Evolutionary conservation across 2,888 invertebrate genomes (phyloP).

Genomic region (Diarsia brunnea): DNA sequence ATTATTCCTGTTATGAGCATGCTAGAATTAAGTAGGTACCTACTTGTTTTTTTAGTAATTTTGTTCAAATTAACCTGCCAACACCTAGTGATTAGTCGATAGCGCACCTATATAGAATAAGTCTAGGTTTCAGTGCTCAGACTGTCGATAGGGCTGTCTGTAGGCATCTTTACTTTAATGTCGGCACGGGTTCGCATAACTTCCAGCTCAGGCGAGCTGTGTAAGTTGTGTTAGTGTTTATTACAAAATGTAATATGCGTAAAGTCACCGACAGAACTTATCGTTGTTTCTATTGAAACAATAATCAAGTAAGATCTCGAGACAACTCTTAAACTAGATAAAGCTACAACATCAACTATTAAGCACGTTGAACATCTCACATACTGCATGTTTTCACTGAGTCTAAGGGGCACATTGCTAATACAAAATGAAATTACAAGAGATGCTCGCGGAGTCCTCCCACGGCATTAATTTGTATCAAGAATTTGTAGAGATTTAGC

Average conservation of each 20-base stretch:
- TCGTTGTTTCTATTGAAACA: slow-evolving; percentile 29
- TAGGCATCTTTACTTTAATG: neutral
- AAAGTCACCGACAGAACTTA: slow-evolving; percentile 25
- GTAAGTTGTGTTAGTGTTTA: slow-evolving; percentile 16
- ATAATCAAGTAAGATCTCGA: slow-evolving; percentile 39
- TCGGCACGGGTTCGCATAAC: slow-evolving; percentile 13
- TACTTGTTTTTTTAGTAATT: slow-evolving; percentile 24
- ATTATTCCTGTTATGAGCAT: slow-evolving; percentile 33
- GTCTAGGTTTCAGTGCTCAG: slow-evolving; percentile 5
- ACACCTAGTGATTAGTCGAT: neutral
- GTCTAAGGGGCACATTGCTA: slow-evolving; percentile 77
- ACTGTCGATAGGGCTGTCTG: neutral
- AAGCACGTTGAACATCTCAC: slow-evolving; percentile 71
- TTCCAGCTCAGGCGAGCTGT: slow-evolving; percentile 7
- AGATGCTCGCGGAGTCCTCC: slow-evolving; percentile 83
- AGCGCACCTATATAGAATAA: neutral
- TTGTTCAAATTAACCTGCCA: slow-evolving; percentile 5
- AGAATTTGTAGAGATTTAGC: slow-evolving; percentile 91
- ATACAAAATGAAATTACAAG: slow-evolving; percentile 88
- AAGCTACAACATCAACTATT: slow-evolving; percentile 66
- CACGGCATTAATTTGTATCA: slow-evolving; percentile 90
- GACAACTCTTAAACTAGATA: slow-evolving; percentile 57
- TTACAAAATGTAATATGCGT: slow-evolving; percentile 31
- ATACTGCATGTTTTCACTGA: slow-evolving; percentile 73
- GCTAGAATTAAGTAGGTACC: slow-evolving; percentile 20